Conservation (phyloP, 2,797 vertebrate species). For the Muscicapa comitata region DNA sequence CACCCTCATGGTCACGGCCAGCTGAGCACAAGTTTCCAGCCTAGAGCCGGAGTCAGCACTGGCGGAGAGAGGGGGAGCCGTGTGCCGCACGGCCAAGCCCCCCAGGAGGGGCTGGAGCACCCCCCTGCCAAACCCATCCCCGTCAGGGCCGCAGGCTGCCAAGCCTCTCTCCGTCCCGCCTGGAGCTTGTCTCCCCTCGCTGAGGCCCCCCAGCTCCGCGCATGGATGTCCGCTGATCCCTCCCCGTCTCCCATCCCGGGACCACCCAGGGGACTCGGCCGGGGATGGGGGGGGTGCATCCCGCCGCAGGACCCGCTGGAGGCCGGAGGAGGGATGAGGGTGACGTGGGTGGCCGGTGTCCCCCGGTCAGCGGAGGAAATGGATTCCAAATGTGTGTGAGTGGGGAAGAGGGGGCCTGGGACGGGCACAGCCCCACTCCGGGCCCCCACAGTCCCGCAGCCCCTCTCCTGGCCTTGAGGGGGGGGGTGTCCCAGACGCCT, state of each 20-base stretch:
- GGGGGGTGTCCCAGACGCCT: not conserved
- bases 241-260: not conserved
- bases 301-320: not conserved
- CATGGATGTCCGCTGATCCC: not conserved
- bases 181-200: not conserved
- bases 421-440: not conserved
- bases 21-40: conserved; percentile 41
- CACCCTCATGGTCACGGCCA: not conserved
- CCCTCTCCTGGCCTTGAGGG: not conserved
- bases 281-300: not conserved
- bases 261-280: conserved; percentile 38
- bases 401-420: not conserved
- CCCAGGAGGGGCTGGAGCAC: not conserved
- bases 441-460: not conserved
- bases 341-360: not conserved
- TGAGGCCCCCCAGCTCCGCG: conserved; percentile 22
- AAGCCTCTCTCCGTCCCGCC: not conserved
- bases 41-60: not conserved
- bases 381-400: conserved; percentile 11
- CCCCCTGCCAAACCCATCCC: not conserved
- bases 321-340: not conserved
- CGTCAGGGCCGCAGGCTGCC: not conserved
- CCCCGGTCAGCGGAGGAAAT: not conserved
- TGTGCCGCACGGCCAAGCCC: not conserved
- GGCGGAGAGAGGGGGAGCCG: not conserved